These are phyloP conservation scores for Monopterus albus DNA, from an alignment of 2,113 vertebrate genomes.

Conservation along the genomic window DNA sequence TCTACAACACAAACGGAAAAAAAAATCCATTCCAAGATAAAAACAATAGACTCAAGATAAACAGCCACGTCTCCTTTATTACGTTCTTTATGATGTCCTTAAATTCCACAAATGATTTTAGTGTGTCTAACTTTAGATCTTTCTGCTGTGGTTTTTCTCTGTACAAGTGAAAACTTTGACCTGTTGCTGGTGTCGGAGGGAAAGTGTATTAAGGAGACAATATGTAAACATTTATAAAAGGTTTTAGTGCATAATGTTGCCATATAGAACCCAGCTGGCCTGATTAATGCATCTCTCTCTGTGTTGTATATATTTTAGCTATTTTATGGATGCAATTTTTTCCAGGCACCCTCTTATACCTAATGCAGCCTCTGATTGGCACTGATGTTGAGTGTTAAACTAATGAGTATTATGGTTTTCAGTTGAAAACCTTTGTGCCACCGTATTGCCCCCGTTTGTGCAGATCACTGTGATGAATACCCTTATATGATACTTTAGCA, in stretches of 20 bases:
- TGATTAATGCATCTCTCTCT: conserved; percentile 61
- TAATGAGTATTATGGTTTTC: conserved; percentile 83
- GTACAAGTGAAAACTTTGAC: too few relatives aligned
- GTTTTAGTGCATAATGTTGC: conserved; percentile 3
- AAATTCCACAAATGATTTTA: too few relatives aligned
- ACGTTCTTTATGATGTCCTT: too few relatives aligned
- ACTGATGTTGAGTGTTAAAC: conserved; percentile 76
- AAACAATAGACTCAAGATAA: too few relatives aligned
- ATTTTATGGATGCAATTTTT: conserved; percentile 61
- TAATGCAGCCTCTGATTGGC: conserved; percentile 81
- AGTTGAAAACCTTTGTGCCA: conserved; percentile 82
- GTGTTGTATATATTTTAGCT: conserved; percentile 61
- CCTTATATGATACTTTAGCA: conserved; percentile 79
- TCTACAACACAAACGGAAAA: too few relatives aligned
- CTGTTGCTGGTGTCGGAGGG: too few relatives aligned
- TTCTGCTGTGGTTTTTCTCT: too few relatives aligned
- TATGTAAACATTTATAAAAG: too few relatives aligned
- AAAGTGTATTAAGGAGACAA: too few relatives aligned
- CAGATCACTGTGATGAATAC: conserved; percentile 81
- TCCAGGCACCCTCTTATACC: conserved; percentile 65
- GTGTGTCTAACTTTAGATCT: too few relatives aligned
- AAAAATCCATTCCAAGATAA: too few relatives aligned
- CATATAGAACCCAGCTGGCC: conserved; percentile 20
- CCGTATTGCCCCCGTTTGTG: conserved; percentile 73
- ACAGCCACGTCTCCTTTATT: too few relatives aligned